These are phyloP conservation scores for Hedya salicella DNA, from an alignment of 2,888 invertebrate genomes.

Conservation along the genomic window DNA sequence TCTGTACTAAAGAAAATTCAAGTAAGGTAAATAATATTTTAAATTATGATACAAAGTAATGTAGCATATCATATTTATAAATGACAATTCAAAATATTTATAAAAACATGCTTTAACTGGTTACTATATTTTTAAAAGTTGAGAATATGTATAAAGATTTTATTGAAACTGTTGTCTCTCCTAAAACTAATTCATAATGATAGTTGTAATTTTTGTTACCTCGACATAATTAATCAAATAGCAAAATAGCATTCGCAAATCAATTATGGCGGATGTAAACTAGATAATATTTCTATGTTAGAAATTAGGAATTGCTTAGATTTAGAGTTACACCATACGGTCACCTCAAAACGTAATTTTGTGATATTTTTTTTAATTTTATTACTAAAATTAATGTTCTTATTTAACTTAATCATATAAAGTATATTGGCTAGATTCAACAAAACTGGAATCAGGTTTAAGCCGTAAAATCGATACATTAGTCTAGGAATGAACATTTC, in stretches of 20 bases:
- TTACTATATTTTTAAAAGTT: neutral
- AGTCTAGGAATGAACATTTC: too few relatives aligned
- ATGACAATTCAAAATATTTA: too few relatives aligned
- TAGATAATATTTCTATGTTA: slow-evolving; percentile 10
- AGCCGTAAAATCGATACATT: too few relatives aligned
- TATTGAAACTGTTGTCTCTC: slow-evolving; percentile 20
- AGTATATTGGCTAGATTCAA: too few relatives aligned
- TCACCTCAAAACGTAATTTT: slow-evolving; percentile 38
- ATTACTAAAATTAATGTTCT: neutral
- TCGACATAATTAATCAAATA: neutral
- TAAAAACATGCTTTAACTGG: too few relatives aligned
- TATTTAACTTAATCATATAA: neutral
- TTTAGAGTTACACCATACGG: slow-evolving; percentile 10
- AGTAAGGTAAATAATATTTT: too few relatives aligned
- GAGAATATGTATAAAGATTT: slow-evolving; percentile 1
- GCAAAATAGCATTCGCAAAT: neutral
- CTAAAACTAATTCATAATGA: slow-evolving; percentile 5
- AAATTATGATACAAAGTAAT: too few relatives aligned
- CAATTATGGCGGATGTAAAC: neutral
- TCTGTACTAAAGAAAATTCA: too few relatives aligned
- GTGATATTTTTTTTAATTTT: neutral
- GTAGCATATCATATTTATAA: too few relatives aligned
- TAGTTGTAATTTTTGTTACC: slow-evolving; percentile 8
- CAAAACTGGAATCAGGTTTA: too few relatives aligned
- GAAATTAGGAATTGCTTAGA: slow-evolving; percentile 20